Percentiles rank a stretch among this genome's conserved stretches.
Conservation (phyloP, 2,888 invertebrate genomes). For the Melitaea athalia region DNA sequence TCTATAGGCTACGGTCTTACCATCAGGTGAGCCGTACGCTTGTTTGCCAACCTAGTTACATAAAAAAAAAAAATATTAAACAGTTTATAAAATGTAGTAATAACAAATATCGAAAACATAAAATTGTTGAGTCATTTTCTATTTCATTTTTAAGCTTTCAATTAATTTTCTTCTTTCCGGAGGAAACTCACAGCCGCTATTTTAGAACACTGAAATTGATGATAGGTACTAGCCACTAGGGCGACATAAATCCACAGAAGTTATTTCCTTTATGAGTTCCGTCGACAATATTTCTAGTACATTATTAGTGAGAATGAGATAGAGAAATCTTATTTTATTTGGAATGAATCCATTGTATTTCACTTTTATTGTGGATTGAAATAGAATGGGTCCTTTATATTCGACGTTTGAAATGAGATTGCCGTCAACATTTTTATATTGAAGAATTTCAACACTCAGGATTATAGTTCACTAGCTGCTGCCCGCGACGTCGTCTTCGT, state of each 20-base stretch:
- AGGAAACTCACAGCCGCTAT: not conserved
- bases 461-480: too few relatives aligned
- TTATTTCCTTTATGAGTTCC: not conserved
- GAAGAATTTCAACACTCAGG: not conserved
- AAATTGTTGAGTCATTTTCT: too few relatives aligned
- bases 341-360: conserved; percentile 4
- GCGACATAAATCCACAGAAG: not conserved
- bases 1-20: too few relatives aligned
- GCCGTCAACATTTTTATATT: not conserved
- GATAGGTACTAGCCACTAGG: conserved; percentile 4
- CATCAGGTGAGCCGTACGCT: too few relatives aligned
- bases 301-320: not conserved
- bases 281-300: not conserved
- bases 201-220: conserved; percentile 1
- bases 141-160: not conserved
- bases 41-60: too few relatives aligned
- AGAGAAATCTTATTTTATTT: not conserved
- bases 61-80: too few relatives aligned
- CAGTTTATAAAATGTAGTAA: too few relatives aligned
- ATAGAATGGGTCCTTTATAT: not conserved
- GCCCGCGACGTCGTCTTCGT: too few relatives aligned
- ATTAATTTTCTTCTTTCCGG: not conserved
- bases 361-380: not conserved
- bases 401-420: not conserved
- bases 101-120: too few relatives aligned